Evolutionary conservation across 1,140 invertebrate genomes (phyloP).

Genomic region (Drosophila kepulauana): DNA sequence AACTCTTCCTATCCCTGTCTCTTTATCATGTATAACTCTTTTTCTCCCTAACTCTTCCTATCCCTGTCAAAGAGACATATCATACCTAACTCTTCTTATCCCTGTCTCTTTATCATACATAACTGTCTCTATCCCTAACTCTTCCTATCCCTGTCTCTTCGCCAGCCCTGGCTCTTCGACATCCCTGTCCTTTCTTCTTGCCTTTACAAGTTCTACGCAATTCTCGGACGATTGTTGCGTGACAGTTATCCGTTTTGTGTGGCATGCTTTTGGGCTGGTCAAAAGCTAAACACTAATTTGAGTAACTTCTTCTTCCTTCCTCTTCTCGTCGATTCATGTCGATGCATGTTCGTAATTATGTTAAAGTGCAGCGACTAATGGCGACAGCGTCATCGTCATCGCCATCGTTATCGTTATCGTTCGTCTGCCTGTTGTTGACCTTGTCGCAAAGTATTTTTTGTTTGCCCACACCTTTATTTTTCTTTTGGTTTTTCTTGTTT

Average conservation of each 20-base stretch:
- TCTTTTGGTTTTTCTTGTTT: not conserved
- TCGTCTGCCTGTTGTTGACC: slow-evolving; percentile 14
- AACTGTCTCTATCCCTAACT: no score
- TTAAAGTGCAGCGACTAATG: slow-evolving; percentile 25
- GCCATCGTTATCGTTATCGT: slow-evolving; percentile 23
- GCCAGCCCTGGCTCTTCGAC: no score
- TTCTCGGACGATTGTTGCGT: slow-evolving; percentile 18
- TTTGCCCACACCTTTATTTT: slow-evolving; percentile 4
- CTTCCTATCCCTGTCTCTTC: no score
- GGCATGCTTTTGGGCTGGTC: slow-evolving; percentile 45
- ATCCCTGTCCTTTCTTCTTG: no score
- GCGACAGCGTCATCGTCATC: slow-evolving; percentile 8
- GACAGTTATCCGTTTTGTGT: slow-evolving; percentile 28
- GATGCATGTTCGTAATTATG: slow-evolving; percentile 27
- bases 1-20: no score
- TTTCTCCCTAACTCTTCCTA: no score
- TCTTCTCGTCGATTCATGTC: not conserved
- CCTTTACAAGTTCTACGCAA: no score
- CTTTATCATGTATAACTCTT: no score
- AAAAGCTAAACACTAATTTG: slow-evolving; percentile 24
- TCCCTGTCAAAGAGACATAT: no score
- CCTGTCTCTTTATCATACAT: no score
- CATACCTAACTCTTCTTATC: no score
- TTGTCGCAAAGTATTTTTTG: slow-evolving; percentile 5
- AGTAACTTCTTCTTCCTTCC: not conserved